These are phyloP conservation scores for Ferrisia virgata DNA, from an alignment of 2,888 invertebrate genomes.

Conservation along the genomic window DNA sequence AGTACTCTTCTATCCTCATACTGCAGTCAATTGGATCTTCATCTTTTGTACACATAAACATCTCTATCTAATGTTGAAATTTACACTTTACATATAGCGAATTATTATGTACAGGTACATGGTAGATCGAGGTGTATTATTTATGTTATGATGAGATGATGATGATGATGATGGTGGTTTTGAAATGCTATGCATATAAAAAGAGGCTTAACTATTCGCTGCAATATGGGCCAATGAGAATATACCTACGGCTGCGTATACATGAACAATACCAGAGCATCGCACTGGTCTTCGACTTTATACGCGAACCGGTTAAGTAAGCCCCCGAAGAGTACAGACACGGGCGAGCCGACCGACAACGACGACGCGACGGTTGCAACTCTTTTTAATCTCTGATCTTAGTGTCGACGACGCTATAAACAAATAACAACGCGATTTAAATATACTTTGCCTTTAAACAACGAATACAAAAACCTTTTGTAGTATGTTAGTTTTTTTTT, in stretches of 20 bases:
- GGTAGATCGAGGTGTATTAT: too few relatives aligned
- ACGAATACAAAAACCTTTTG: not conserved
- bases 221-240: constrained; percentile 3
- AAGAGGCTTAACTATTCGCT: not conserved
- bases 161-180: too few relatives aligned
- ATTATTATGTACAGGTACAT: too few relatives aligned
- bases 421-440: constrained; percentile 7
- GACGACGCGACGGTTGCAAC: not conserved
- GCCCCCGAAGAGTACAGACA: not conserved
- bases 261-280: not conserved
- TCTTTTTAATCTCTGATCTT: constrained; percentile 6
- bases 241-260: too few relatives aligned
- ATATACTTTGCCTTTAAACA: too few relatives aligned
- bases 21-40: too few relatives aligned
- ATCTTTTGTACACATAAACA: too few relatives aligned
- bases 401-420: not conserved
- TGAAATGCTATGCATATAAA: not conserved
- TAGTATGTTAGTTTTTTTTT: not conserved
- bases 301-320: not conserved
- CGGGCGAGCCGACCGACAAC: too few relatives aligned
- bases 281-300: not conserved
- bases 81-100: too few relatives aligned
- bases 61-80: too few relatives aligned
- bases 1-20: too few relatives aligned
- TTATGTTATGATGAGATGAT: too few relatives aligned